A percentile compares a stretch with the other conserved stretches of the same genome.
Conservation (phyloP, 2,797 vertebrate species). For the Lagocephalus sceleratus region DNA sequence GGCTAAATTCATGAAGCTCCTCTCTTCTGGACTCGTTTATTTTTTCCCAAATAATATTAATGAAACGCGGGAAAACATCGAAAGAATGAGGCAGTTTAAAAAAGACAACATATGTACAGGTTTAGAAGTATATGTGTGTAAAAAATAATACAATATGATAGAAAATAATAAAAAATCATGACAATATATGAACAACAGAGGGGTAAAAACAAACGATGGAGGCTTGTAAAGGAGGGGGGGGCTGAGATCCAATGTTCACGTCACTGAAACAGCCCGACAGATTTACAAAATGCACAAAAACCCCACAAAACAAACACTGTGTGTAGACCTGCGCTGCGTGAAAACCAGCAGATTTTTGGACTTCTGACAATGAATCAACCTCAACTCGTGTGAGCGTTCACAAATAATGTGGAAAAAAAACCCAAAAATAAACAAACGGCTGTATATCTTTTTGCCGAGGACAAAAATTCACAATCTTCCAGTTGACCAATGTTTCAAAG, state of each 20-base stretch:
- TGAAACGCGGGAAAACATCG: conserved; percentile 53
- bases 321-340: conserved; percentile 76
- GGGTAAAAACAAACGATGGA: conserved; percentile 69
- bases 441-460: conserved; percentile 53
- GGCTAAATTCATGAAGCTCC: conserved; percentile 43
- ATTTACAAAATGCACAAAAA: conserved; percentile 84
- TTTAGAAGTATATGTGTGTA: conserved; percentile 77
- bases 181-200: conserved; percentile 70
- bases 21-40: conserved; percentile 38
- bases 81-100: conserved; percentile 71
- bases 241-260: conserved; percentile 75
- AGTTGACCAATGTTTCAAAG: conserved; percentile 59
- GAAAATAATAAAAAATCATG: conserved; percentile 71
- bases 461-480: conserved; percentile 70
- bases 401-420: conserved; percentile 4
- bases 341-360: conserved; percentile 81
- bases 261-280: conserved; percentile 82
- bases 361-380: conserved; percentile 62
- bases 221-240: conserved; percentile 66
- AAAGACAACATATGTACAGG: conserved; percentile 75
- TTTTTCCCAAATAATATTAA: conserved; percentile 56
- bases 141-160: conserved; percentile 78
- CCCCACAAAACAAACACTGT: conserved; percentile 83
- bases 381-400: conserved; percentile 45
- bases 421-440: conserved; percentile 5